These are phyloP conservation scores for Tuta absoluta DNA, from an alignment of 2,888 invertebrate species.

Conservation along the genomic window DNA sequence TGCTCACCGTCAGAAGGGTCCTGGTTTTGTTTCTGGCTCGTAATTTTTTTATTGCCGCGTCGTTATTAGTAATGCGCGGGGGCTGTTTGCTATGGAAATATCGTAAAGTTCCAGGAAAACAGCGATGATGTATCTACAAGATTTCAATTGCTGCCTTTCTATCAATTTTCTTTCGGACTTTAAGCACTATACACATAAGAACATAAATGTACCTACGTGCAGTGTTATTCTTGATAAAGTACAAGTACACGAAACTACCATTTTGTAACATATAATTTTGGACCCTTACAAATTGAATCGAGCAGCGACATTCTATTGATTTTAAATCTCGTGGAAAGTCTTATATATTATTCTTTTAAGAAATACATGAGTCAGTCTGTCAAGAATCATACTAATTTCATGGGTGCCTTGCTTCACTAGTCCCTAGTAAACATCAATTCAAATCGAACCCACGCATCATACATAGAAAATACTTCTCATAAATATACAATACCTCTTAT, in stretches of 20 bases:
- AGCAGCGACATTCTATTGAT: too few species aligned
- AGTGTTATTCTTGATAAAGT: too few species aligned
- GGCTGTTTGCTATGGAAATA: conserved; percentile 22
- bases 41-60: conserved; percentile 68
- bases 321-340: too few species aligned
- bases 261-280: too few species aligned
- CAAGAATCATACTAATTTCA: too few species aligned
- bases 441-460: not conserved
- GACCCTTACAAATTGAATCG: too few species aligned
- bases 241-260: too few species aligned
- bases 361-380: too few species aligned
- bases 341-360: too few species aligned
- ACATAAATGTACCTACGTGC: not conserved
- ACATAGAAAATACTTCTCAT: not conserved
- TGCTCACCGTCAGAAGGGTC: conserved; percentile 51
- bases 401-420: too few species aligned
- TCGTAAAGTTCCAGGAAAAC: conserved; percentile 11
- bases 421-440: not conserved
- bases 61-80: conserved; percentile 30
- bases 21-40: conserved; percentile 64
- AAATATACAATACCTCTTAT: conserved; percentile 34
- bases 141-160: not conserved
- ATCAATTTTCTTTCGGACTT: not conserved
- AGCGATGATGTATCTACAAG: not conserved
- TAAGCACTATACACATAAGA: not conserved